These are phyloP conservation scores for Synergus gifuensis DNA, from an alignment of 2,888 invertebrate genomes.

Conservation along the genomic window DNA sequence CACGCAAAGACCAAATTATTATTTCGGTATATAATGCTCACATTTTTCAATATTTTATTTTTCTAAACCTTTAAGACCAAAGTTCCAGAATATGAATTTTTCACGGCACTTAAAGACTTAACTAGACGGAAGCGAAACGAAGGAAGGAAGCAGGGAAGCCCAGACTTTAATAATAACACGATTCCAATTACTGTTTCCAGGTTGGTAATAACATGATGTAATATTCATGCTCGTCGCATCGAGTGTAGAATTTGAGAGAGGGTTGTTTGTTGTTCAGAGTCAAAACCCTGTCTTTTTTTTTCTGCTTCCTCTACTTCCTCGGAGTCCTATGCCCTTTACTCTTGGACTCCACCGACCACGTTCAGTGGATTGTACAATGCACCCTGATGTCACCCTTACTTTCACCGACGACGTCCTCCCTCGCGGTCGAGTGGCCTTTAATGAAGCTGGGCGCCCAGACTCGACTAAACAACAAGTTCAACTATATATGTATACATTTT, in stretches of 20 bases:
- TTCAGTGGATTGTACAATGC: constrained; percentile 28
- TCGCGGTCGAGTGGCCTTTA: constrained; percentile 64
- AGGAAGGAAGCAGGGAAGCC: background rate
- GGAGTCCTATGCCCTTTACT: constrained; percentile 36
- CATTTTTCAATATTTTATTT: no score
- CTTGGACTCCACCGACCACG: background rate
- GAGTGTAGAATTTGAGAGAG: constrained; percentile 46
- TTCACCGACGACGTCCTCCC: constrained; percentile 45
- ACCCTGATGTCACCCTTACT: constrained; percentile 43
- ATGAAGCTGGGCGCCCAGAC: constrained; percentile 64
- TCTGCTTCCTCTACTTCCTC: constrained; percentile 48
- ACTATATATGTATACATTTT: background rate
- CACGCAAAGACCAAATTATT: no score
- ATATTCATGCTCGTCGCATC: constrained; percentile 61
- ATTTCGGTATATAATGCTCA: no score
- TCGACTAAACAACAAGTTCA: constrained; percentile 59
- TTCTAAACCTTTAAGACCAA: no score
- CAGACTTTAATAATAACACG: constrained; percentile 42
- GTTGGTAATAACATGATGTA: constrained; percentile 61
- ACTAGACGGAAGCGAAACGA: background rate
- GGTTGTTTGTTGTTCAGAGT: constrained; percentile 58
- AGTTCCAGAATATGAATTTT: no score
- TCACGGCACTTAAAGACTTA: no score
- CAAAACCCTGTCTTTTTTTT: constrained; percentile 54
- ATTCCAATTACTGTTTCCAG: constrained; percentile 45